These are phyloP conservation scores for Metopia argyrocephala DNA, from an alignment of 2,888 invertebrate genomes.

Conservation along the genomic window DNA sequence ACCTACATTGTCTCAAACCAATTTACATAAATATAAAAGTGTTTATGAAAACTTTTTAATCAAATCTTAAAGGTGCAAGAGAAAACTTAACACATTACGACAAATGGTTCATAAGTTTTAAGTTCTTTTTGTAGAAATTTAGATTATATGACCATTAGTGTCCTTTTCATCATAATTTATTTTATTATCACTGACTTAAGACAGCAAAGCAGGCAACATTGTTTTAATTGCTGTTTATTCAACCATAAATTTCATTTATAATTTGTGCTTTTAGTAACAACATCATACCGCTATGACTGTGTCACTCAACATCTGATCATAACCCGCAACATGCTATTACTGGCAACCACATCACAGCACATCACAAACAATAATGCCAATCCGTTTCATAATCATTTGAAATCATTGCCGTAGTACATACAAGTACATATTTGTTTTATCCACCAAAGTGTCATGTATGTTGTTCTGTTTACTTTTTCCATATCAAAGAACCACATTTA, in stretches of 20 bases:
- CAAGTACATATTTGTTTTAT: neutral
- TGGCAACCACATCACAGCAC: neutral
- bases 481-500: slow-evolving; percentile 57
- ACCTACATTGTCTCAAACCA: neutral
- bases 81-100: slow-evolving; percentile 2
- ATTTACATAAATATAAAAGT: neutral
- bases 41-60: neutral
- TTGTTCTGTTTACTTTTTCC: slow-evolving; percentile 19
- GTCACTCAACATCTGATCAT: no score
- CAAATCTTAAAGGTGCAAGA: neutral
- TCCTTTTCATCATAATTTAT: neutral
- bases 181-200: neutral
- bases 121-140: slow-evolving; percentile 17
- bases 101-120: slow-evolving; percentile 23
- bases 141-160: slow-evolving; percentile 5
- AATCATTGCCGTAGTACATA: neutral
- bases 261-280: slow-evolving; percentile 58
- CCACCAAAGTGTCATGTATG: slow-evolving; percentile 22
- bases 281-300: slow-evolving; percentile 58
- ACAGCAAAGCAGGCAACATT: neutral
- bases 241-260: slow-evolving; percentile 57
- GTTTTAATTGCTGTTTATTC: slow-evolving; percentile 41
- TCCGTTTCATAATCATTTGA: neutral
- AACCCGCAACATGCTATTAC: no score
- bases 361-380: slow-evolving; percentile 16